Evolutionary conservation across 53 echinoderm and acorn worm genomes (phyloP).

Genomic region (Henricia sp.): DNA sequence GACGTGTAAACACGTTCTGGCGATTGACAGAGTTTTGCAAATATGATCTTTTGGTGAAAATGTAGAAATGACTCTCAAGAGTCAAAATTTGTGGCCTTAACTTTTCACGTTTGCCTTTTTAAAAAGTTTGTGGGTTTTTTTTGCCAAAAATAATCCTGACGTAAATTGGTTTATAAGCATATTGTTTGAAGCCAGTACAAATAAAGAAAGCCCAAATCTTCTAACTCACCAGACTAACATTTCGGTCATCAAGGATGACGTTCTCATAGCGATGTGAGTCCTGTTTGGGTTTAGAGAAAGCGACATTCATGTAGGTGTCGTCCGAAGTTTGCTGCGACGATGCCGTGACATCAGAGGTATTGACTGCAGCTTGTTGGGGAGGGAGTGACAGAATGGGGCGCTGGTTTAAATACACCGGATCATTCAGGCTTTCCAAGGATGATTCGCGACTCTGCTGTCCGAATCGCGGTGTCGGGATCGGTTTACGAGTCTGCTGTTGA

Average conservation of each 20-base stretch:
- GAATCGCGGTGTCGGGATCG: conserved; percentile 37
- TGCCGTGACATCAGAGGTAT: conserved; percentile 28
- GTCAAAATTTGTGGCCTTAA: too few species aligned
- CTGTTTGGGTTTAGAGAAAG: conserved; percentile 64
- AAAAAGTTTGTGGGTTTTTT: too few species aligned
- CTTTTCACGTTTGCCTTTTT: too few species aligned
- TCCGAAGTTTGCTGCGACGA: conserved; percentile 38
- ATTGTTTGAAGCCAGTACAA: neutral
- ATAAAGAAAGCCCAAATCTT: neutral
- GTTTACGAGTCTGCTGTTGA: conserved; percentile 8
- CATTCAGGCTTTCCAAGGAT: conserved; percentile 50
- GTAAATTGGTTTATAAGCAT: too few species aligned
- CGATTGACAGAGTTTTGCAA: too few species aligned
- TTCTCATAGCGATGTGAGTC: conserved; percentile 78
- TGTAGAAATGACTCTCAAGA: too few species aligned
- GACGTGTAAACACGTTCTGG: too few species aligned
- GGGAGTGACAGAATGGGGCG: conserved; percentile 70
- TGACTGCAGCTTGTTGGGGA: neutral
- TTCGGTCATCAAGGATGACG: conserved; percentile 76
- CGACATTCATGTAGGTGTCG: conserved; percentile 88
- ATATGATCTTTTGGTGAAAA: too few species aligned
- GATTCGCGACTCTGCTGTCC: conserved; percentile 58
- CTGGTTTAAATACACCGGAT: conserved; percentile 37
- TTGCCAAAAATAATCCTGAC: too few species aligned
- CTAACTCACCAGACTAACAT: conserved; percentile 54